These are phyloP conservation scores for Haliclystus octoradiatus DNA, from an alignment of 30 jellyfish, hydroid and myxozoan species.

Conservation along the genomic window DNA sequence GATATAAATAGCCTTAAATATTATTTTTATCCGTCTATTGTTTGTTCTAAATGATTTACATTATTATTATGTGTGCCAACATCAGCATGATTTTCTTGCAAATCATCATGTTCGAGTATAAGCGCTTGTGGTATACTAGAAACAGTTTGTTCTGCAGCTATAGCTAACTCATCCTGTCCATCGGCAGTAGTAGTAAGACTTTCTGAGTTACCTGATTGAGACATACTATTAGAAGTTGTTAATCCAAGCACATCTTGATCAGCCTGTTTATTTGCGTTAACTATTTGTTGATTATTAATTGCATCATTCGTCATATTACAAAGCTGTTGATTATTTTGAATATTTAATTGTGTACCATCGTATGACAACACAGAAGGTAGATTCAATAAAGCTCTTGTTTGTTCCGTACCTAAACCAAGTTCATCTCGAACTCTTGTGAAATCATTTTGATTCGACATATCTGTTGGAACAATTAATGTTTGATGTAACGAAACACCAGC, in stretches of 20 bases:
- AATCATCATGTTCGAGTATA: not conserved
- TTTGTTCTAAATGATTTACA: no score
- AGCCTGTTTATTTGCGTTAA: not conserved
- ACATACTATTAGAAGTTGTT: not conserved
- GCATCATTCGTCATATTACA: not conserved
- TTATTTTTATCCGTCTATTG: no score
- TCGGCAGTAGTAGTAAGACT: not conserved
- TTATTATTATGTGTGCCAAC: no score
- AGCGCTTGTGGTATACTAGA: not conserved
- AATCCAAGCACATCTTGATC: not conserved
- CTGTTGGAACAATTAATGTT: not conserved
- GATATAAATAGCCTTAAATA: no score
- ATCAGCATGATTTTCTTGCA: no score
- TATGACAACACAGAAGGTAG: not conserved
- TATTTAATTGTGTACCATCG: not conserved
- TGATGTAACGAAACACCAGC: slow-evolving; percentile 1
- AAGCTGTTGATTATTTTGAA: not conserved
- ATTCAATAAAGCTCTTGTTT: not conserved
- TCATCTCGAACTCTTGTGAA: not conserved
- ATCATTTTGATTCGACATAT: not conserved
- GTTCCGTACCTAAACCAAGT: not conserved
- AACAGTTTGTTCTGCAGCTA: not conserved
- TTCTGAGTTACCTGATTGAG: not conserved
- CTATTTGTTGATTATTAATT: no score
- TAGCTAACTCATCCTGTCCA: not conserved